Evolutionary conservation across 1,140 invertebrate genomes (phyloP), one percentile per base, ranked within the genome.

Genomic region (Drosophila rhopaloa): DNA sequence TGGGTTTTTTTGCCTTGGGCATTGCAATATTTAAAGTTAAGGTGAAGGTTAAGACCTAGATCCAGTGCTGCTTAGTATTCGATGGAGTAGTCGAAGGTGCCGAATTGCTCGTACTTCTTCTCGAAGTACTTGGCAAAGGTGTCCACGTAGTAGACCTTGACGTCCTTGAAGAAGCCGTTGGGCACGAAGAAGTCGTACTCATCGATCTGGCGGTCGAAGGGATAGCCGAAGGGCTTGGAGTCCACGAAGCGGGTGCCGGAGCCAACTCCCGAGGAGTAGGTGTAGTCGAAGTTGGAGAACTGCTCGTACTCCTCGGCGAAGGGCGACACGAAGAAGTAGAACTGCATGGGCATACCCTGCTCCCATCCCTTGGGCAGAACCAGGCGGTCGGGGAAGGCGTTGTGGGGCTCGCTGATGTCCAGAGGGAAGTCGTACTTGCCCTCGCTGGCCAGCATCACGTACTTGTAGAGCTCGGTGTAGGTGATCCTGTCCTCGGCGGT

Each of bases 401-500:
- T 94, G 77, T 89, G 89, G 62, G 93, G 93, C 78, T 94, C 93
- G 32, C 83, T 92, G 11, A 93, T 82, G 79, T 93, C 93, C 79
- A 93, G 92, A 11, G 93, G 90, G 68, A 94, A 93, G 56, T 94
- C 92, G 38, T 92, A 90, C 77, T 93, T 72, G 7, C 93, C 93
- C 47, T 93, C 93, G 57, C 93, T 89, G 37, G 93, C 93, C 27
- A 93, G 85, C 53, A 94, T 92, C 9, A 96, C 93, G 48, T 94
- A 93, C 14, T 94, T 93, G 78, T 95, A 93, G 60, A 95, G 93
- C 24, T 94, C 92, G 41, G 93, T 90, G 74, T 94, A 94, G n/a
- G 94, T 94, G 53, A 95, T 93, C 54, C 94, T 95, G 80, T 96
- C 96, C 43, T 93, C 93, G 66, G 94, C 93, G 66, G 94, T 95